Conservation (phyloP, 2,113 vertebrate species). For the Stictonetta naevosa region DNA sequence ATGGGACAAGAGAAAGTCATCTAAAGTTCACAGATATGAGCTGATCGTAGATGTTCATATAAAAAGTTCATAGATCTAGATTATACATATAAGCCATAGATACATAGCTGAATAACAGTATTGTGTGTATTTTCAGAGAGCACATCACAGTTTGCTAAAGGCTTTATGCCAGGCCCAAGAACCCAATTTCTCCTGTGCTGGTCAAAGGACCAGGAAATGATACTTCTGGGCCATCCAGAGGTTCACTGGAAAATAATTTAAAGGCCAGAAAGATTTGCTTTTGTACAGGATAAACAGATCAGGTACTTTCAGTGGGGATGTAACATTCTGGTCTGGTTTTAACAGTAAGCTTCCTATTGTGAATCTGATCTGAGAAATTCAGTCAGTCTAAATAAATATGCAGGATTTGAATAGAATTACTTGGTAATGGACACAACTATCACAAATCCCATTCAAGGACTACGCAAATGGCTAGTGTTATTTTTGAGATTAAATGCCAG, state of each 20-base stretch:
- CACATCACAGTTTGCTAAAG: neutral
- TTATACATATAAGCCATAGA: neutral
- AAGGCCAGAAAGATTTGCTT: neutral
- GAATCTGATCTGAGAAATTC: neutral
- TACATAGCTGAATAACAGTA: neutral
- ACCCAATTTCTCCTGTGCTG: neutral
- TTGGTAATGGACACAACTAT: neutral
- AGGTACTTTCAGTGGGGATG: neutral
- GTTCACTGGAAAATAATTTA: neutral
- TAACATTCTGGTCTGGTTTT: neutral
- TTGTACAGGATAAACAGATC: neutral
- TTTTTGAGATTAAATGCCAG: conserved; percentile 46
- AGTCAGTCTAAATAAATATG: neutral
- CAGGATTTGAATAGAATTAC: conserved; percentile 21
- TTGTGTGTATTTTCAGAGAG: neutral
- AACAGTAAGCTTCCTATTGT: neutral
- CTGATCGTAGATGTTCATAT: neutral
- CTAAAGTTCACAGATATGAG: neutral
- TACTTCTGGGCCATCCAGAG: neutral
- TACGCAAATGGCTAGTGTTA: conserved; percentile 6
- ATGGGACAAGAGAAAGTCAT: neutral
- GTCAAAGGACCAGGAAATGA: neutral
- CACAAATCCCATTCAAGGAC: conserved; percentile 6
- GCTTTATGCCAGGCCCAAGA: neutral
- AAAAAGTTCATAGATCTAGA: neutral